These are phyloP conservation scores for Carassius auratus DNA, from an alignment of 2,113 vertebrate species.

Conservation along the genomic window DNA sequence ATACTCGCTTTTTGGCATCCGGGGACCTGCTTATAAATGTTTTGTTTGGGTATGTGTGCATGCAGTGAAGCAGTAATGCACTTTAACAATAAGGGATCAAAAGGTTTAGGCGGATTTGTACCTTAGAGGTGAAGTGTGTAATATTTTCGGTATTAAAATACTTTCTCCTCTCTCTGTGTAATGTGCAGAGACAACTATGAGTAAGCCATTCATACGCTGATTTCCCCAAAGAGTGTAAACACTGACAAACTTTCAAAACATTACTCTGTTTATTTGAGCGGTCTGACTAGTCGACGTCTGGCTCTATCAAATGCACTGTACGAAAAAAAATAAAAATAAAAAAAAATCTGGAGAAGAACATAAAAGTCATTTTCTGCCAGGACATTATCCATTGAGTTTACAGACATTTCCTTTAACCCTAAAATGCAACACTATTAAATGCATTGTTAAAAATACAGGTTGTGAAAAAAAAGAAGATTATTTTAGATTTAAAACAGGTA, in stretches of 20 bases:
- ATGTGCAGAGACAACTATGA: background rate
- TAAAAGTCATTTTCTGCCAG: background rate
- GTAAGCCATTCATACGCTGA: background rate
- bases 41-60: conserved; percentile 3
- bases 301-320: conserved; percentile 1
- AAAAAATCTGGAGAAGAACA: background rate
- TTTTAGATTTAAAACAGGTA: background rate
- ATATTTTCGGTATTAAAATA: background rate
- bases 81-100: conserved; percentile 8
- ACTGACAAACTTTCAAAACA: background rate
- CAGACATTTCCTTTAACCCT: background rate
- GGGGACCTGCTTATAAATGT: conserved; percentile 12
- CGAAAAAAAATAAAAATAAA: background rate
- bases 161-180: background rate
- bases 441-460: background rate
- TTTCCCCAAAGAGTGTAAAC: conserved; percentile 3
- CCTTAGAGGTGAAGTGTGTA: background rate
- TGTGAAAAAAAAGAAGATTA: background rate
- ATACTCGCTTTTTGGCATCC: conserved; percentile 31
- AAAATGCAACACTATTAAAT: background rate
- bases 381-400: background rate
- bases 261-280: background rate
- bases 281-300: background rate
- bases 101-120: conserved; percentile 11
- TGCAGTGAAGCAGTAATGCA: conserved; percentile 1